phyloP scores from a whole-genome alignment of 2,797 vertebrate genomes.

The Morelia viridis region DNA sequence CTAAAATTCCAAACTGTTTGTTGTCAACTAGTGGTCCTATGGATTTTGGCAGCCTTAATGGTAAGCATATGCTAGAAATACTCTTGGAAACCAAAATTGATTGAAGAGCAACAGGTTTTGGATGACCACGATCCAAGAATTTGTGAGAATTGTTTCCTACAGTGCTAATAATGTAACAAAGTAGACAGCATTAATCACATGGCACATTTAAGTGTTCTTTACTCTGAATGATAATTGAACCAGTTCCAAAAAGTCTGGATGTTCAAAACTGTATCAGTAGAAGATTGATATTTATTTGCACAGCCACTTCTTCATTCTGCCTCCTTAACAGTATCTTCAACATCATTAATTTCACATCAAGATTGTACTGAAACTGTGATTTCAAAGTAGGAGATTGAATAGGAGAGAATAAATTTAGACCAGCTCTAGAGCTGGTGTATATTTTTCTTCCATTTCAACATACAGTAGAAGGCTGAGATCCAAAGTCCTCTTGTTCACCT shows the following conservation, averaged over 20 bases:
- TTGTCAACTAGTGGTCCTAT: not conserved
- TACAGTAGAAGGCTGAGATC: not conserved
- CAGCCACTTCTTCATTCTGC: not conserved
- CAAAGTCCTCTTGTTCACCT: not conserved
- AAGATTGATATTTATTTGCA: not conserved
- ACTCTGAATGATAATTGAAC: not conserved
- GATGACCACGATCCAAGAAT: not conserved
- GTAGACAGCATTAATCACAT: not conserved
- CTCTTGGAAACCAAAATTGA: not conserved
- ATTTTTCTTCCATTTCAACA: not conserved
- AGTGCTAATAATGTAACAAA: not conserved
- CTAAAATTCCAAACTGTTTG: not conserved
- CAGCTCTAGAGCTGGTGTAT: not conserved
- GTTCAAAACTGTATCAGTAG: not conserved
- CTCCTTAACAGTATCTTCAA: not conserved
- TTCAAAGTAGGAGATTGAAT: not conserved
- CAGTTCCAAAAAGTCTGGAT: not conserved
- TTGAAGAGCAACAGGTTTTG: not conserved
- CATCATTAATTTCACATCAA: not conserved
- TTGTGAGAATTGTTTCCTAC: not conserved
- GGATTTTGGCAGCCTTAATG: not conserved
- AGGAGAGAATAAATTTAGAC: not conserved
- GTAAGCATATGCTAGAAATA: not conserved
- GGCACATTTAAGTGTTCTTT: not conserved
- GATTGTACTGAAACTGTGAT: not conserved